These are phyloP conservation scores for Jacana jacana DNA, from an alignment of 2,113 vertebrate species.

Conservation along the genomic window DNA sequence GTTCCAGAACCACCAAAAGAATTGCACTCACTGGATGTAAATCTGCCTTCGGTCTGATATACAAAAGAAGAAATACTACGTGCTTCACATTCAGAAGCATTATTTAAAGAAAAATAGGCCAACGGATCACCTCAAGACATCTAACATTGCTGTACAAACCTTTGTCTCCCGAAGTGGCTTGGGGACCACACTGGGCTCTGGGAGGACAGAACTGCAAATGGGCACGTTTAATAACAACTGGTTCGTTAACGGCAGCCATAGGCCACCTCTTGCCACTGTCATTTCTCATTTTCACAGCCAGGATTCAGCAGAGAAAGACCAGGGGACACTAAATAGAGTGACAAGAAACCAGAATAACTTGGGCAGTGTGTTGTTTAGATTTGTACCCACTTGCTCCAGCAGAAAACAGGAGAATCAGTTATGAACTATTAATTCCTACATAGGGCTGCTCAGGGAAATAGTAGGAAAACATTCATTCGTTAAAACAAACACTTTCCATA, in stretches of 20 bases:
- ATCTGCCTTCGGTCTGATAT: constrained; percentile 7
- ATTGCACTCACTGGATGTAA: neutral
- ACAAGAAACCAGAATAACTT: neutral
- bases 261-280: neutral
- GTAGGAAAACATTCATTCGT: neutral
- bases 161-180: neutral
- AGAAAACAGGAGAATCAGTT: neutral
- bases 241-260: neutral
- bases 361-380: too few species aligned
- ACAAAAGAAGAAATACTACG: neutral
- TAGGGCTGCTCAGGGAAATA: neutral
- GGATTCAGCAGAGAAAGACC: neutral
- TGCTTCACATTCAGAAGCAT: neutral
- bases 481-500: neutral
- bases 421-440: neutral
- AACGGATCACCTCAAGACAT: neutral
- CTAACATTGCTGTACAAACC: neutral
- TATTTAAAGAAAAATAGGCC: neutral
- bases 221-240: neutral
- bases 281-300: neutral
- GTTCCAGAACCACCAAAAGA: constrained; percentile 57
- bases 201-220: neutral
- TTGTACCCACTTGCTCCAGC: neutral
- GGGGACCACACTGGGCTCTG: neutral
- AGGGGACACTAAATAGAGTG: neutral